A percentile compares a stretch with the other conserved stretches of the same genome.
These are phyloP conservation scores for Siphlonurus alternatus DNA, from an alignment of 2,888 invertebrate genomes.

Conservation along the genomic window DNA sequence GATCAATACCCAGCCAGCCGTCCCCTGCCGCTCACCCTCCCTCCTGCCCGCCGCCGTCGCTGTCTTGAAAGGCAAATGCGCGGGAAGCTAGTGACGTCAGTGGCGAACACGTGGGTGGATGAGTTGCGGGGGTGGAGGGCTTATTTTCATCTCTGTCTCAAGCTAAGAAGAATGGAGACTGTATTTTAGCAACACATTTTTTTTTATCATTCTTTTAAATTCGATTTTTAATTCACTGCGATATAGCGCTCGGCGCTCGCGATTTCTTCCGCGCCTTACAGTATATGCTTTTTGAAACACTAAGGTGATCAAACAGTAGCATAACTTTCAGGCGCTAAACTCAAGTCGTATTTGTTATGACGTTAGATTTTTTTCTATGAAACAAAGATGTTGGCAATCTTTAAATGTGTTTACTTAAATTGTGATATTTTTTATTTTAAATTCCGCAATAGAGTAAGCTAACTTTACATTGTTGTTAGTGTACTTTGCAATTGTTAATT, in stretches of 20 bases:
- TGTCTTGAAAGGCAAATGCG: neutral
- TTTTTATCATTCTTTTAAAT: neutral
- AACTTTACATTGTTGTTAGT: too few species aligned
- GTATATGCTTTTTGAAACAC: neutral
- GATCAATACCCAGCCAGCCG: neutral
- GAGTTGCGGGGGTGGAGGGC: neutral
- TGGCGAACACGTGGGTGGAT: conserved; percentile 2
- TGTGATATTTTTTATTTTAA: too few species aligned
- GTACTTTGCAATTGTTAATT: too few species aligned
- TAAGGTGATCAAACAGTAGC: neutral
- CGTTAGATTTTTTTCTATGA: too few species aligned
- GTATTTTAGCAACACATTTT: neutral
- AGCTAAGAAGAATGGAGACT: neutral
- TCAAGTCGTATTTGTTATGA: too few species aligned
- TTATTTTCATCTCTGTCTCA: too few species aligned
- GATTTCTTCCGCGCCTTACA: neutral
- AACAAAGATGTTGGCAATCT: too few species aligned
- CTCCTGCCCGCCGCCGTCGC: neutral
- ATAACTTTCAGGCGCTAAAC: neutral
- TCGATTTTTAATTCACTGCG: neutral
- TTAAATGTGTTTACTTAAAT: too few species aligned
- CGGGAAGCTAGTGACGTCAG: conserved; percentile 1
- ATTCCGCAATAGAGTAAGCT: too few species aligned
- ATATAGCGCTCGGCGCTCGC: too few species aligned
- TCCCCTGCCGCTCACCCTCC: conserved; percentile 3